A percentile compares a stretch with the other conserved stretches of the same genome.
These are phyloP conservation scores for Conus ventricosus DNA, from an alignment of 1,140 invertebrate species.

Conservation along the genomic window DNA sequence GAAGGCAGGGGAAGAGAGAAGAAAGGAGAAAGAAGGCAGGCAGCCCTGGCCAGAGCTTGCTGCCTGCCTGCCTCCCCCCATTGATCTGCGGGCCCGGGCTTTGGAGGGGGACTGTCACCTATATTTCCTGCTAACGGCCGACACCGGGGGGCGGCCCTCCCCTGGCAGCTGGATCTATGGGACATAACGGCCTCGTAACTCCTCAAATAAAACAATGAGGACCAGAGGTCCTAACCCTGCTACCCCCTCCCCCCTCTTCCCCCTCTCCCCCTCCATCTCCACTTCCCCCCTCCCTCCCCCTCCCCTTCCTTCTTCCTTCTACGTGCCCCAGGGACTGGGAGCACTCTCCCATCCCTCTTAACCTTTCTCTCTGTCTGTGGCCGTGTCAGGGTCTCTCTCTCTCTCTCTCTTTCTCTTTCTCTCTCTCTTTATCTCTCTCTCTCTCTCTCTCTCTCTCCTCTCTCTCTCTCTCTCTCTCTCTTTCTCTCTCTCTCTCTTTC, in stretches of 20 bases:
- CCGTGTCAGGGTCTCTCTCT: not conserved
- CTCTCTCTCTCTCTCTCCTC: too few species aligned
- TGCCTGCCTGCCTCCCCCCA: not conserved
- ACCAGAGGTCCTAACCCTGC: too few species aligned
- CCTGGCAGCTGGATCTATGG: not conserved
- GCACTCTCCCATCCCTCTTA: too few species aligned
- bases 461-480: not conserved
- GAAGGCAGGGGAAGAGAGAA: not conserved
- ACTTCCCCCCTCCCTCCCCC: not conserved
- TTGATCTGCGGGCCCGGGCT: not conserved
- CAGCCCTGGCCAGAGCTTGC: too few species aligned
- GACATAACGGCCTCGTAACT: slow-evolving; percentile 22
- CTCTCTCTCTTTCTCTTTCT: not conserved
- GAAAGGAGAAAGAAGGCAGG: not conserved
- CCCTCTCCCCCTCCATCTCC: not conserved
- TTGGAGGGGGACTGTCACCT: not conserved
- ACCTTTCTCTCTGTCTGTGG: too few species aligned
- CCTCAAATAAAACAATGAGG: not conserved
- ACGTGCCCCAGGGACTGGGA: too few species aligned
- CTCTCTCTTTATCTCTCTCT: not conserved
- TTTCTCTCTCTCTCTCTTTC: not conserved
- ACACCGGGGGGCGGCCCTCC: not conserved
- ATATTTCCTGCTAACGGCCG: slow-evolving; percentile 1
- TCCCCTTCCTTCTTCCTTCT: not conserved
- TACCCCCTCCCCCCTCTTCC: too few species aligned